These are phyloP conservation scores for Girardinichthys multiradiatus DNA, from an alignment of 2,113 vertebrate genomes.

Conservation along the genomic window DNA sequence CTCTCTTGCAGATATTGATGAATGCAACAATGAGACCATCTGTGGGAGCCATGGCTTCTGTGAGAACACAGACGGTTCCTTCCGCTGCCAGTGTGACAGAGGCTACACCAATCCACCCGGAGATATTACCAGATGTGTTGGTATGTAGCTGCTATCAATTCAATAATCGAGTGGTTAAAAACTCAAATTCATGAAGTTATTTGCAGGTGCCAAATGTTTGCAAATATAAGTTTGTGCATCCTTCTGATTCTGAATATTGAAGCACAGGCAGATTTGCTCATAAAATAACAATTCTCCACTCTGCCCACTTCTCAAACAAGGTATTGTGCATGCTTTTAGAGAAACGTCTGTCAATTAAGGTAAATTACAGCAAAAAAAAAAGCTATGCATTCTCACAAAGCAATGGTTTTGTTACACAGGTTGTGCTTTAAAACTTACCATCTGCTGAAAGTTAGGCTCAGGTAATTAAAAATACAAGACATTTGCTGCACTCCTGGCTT, in stretches of 20 bases:
- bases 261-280: not conserved
- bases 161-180: not conserved
- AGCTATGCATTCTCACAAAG: not conserved
- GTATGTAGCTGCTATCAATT: slow-evolving; percentile 56
- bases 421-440: not conserved
- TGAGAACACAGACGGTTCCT: slow-evolving; percentile 80
- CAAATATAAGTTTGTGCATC: not conserved
- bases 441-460: not conserved
- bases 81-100: slow-evolving; percentile 78
- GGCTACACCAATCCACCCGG: slow-evolving; percentile 74
- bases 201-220: no score
- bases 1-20: slow-evolving; percentile 75
- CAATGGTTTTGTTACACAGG: not conserved
- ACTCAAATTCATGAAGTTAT: not conserved
- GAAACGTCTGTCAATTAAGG: not conserved
- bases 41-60: slow-evolving; percentile 80
- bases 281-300: not conserved
- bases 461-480: not conserved
- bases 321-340: not conserved
- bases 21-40: slow-evolving; percentile 79
- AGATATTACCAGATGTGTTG: slow-evolving; percentile 73
- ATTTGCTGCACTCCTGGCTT: not conserved
- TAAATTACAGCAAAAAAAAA: not conserved
- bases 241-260: not conserved
- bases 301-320: not conserved